These are phyloP conservation scores for Mormoops blainvillei DNA, from an alignment of 2,113 vertebrate species.

Conservation along the genomic window DNA sequence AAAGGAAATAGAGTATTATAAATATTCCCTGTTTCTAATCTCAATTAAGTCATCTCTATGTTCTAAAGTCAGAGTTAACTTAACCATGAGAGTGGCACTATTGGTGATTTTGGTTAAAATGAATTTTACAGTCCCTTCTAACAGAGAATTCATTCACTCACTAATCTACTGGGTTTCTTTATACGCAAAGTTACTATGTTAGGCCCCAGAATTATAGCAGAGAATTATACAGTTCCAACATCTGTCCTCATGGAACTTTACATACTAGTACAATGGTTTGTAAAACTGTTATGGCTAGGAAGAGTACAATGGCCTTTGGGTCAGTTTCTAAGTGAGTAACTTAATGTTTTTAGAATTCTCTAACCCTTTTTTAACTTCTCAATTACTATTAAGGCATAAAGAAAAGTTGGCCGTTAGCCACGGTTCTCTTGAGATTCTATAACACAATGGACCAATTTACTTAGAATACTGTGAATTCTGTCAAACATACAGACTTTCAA, in stretches of 20 bases:
- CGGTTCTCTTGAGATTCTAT: neutral
- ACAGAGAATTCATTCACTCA: constrained; percentile 3
- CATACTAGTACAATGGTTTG: neutral
- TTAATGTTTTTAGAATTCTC: neutral
- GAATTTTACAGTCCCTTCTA: neutral
- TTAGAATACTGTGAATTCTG: neutral
- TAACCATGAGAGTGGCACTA: neutral
- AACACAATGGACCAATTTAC: neutral
- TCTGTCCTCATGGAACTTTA: neutral
- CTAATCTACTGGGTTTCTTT: neutral
- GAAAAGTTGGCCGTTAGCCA: neutral
- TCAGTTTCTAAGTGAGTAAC: neutral
- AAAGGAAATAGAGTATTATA: neutral
- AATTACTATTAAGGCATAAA: neutral
- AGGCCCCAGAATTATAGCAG: neutral
- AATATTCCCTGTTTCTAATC: neutral
- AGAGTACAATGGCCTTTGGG: neutral
- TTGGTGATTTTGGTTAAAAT: neutral
- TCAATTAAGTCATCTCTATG: neutral
- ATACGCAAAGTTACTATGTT: neutral
- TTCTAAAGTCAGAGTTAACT: neutral
- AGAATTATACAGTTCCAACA: neutral
- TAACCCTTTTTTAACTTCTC: neutral
- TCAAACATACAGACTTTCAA: constrained; percentile 2
- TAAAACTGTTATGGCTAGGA: neutral